Base-by-base conservation (phyloP, 1,140 invertebrate species). In the Adelges cooleyi region DNA sequence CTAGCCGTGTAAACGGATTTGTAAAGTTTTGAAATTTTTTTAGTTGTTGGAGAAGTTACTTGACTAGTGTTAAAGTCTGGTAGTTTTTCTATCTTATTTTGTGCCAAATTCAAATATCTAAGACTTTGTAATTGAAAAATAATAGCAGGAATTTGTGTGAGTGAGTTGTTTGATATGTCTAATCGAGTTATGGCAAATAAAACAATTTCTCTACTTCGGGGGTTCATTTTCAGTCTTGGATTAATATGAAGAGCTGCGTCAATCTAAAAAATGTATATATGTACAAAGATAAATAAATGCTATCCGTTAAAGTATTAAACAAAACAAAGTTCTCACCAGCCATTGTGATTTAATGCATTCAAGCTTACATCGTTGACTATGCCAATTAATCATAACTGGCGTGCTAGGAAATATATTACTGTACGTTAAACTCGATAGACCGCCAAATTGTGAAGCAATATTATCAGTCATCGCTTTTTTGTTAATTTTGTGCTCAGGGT, bases 371-470 rank as follows among this genome's bases (percentile, higher is more conserved):
- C 84, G 81, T 69, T 92, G 84, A 70, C 87, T 84, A 69, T 97
- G 88, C 95, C 95, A 98, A 75, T 95, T 92, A 3, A 98, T 83
- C 82, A 94, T 93, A 0, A 94, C 92, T 1, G 94, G 82, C 40
- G 81, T 84, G 53, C 86, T 86, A 6, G 94, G 93, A 72, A 90
- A 90, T 66, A 92, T 80, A 6, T 86, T 82, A 68, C 84, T 85
- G 73, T 88, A 88, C 1, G 86, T 87, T 33, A 89, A 79, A 67
- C 83, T 81, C 1, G 83, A 79, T 50, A 81, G 70, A 3, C 78
- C 77, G 9, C 77, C 76, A 67, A 82, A 81, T 46, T 81, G 80
- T 3, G 69, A 74, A 67, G 68, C 79, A 67, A 83, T 80, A 67
- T 80, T 79, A 71, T 86, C 84, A 22, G 83, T 84, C 77, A 93